Base-by-base conservation (phyloP, 2,888 invertebrate species). In the Apotomis capreana region DNA sequence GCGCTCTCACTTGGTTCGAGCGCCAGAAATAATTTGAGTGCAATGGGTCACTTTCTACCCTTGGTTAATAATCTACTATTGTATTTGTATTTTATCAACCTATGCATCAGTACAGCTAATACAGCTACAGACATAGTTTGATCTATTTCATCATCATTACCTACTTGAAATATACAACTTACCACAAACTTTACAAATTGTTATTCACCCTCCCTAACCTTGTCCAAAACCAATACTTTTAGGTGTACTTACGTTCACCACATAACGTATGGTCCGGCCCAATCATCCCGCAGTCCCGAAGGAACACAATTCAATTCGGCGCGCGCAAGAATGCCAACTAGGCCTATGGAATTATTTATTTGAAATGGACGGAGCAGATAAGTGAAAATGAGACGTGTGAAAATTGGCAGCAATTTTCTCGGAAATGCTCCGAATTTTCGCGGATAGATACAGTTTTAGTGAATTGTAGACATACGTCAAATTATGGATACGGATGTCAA, bases 271-370 rank as follows among this genome's bases (percentile, higher is more conserved):
- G 59, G 59, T 59, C 59, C 15, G 59, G 26, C 26, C 54, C 54
- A 54, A 54, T 54, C 36, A 40, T 59, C 12, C 36, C n/a, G 37
- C 6, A 5, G 6, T 5, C 59, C 40, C n/a, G n/a, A 10, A 59
- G 40, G 59, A 26, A 37, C 63, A 68, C 59, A 68, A 68, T 51
- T 68, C 58, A 59, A 68, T 68, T 59, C 68, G 36, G 51, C 44
- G 49, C 68, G 54, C 15, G 58, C 57, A 58, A 68, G 68, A 51
- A 68, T 59, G 37, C 68, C 55, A 59, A 51, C 40, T 57, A 44
- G 67, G 49, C 9, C 36, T 15, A 46, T 55, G n/a, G 67, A 68
- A 68, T 68, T 68, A 68, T 67, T 67, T 67, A 67, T 68, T 68
- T 67, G 64, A 46, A 65, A 65, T 55, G 64, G 64, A 65, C 64